A percentile compares a stretch with the other conserved stretches of the same genome.
Evolutionary conservation across 2,888 invertebrate genomes (phyloP).

Genomic region (Clunio marinus): DNA sequence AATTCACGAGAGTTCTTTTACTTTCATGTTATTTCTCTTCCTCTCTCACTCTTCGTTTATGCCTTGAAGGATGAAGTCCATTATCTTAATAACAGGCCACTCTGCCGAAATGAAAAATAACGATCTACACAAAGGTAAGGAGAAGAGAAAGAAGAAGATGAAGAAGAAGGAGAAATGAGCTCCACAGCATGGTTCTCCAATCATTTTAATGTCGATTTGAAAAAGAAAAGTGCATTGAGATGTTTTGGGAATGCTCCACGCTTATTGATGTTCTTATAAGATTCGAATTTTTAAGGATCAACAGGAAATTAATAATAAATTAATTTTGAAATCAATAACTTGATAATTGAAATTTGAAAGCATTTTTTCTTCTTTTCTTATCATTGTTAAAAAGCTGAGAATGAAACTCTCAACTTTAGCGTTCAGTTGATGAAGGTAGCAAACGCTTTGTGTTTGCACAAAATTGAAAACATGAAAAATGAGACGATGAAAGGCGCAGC

Average conservation of each 20-base stretch:
- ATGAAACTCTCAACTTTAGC: no score
- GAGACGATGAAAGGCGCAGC: not conserved
- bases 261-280: not conserved
- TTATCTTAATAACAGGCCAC: constrained; percentile 34
- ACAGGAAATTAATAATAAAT: not conserved
- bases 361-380: no score
- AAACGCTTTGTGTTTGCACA: not conserved
- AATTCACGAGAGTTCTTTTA: not conserved
- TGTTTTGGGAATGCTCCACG: not conserved
- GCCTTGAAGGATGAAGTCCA: constrained; percentile 26
- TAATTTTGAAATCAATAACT: no score
- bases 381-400: no score
- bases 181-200: not conserved
- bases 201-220: not conserved
- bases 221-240: not conserved
- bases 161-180: no score
- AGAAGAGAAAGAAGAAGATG: not conserved
- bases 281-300: not conserved
- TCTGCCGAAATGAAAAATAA: constrained; percentile 21
- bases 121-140: not conserved
- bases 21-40: not conserved
- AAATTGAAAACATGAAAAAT: constrained; percentile 1
- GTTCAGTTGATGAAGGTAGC: no score
- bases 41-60: not conserved
- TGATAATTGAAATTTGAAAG: no score